phyloP scores from a whole-genome alignment of 2,888 invertebrate species.

The Pandemis corylana region DNA sequence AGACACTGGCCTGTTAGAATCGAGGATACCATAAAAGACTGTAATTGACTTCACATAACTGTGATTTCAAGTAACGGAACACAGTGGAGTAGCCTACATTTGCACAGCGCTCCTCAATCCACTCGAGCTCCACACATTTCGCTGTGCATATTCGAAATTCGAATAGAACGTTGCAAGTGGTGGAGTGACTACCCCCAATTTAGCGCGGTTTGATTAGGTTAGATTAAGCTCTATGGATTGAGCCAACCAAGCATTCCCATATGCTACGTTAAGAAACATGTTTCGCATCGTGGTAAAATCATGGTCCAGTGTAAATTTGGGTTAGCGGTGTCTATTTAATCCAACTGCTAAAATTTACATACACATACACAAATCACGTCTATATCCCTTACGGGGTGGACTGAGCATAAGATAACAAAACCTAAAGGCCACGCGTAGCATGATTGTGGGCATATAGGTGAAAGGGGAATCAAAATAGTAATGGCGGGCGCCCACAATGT shows the following conservation, averaged over 20 bases:
- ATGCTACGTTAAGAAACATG: not conserved
- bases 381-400: too few species aligned
- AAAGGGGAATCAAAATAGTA: too few species aligned
- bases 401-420: too few species aligned
- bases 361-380: too few species aligned
- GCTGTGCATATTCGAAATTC: slow-evolving; percentile 7
- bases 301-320: too few species aligned
- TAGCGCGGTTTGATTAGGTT: not conserved
- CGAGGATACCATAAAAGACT: not conserved
- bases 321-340: too few species aligned
- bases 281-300: not conserved
- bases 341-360: too few species aligned
- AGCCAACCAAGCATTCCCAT: not conserved
- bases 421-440: too few species aligned
- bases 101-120: not conserved
- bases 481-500: too few species aligned
- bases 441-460: too few species aligned
- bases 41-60: not conserved
- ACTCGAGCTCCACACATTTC: not conserved
- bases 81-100: not conserved
- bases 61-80: not conserved
- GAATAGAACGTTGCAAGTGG: slow-evolving; percentile 3
- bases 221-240: not conserved
- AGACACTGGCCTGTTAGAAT: too few species aligned
- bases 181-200: slow-evolving; percentile 3